A percentile compares a stretch with the other conserved stretches of the same genome.
phyloP scores from a whole-genome alignment of 2,113 vertebrate species.

The Pelodiscus sinensis region DNA sequence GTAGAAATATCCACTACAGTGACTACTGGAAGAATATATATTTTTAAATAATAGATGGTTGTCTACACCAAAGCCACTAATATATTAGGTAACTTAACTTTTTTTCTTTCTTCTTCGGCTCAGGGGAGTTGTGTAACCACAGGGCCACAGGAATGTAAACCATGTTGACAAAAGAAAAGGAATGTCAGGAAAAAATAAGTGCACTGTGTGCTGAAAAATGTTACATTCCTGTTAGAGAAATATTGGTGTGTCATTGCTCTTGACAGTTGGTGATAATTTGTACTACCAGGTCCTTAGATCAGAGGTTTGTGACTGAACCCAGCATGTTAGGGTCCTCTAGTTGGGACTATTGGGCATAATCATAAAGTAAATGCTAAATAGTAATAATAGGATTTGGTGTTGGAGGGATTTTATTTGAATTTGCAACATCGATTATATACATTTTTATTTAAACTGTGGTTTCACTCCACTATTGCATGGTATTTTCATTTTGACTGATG shows the following conservation, averaged over 20 bases:
- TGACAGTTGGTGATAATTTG: not conserved
- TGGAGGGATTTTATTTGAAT: not conserved
- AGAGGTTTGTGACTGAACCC: not conserved
- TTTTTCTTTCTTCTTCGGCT: not conserved
- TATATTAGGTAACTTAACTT: not conserved
- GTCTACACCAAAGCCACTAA: not conserved
- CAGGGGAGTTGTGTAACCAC: not conserved
- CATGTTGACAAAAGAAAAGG: not conserved
- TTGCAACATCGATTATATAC: not conserved
- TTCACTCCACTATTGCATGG: accelerated
- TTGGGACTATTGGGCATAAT: not conserved
- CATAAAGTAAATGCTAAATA: not conserved
- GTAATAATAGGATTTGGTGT: not conserved
- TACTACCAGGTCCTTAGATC: not conserved
- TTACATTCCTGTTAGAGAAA: not conserved
- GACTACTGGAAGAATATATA: not conserved
- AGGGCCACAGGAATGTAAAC: not conserved
- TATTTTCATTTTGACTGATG: not conserved
- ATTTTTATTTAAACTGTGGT: not conserved
- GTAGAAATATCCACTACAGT: not conserved
- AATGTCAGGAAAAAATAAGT: not conserved
- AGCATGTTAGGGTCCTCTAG: accelerated
- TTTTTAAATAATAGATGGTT: not conserved
- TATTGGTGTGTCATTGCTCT: not conserved
- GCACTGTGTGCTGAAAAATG: not conserved